phyloP scores from a whole-genome alignment of 1,140 invertebrate genomes.

The Pseudobourletiella spinata region DNA sequence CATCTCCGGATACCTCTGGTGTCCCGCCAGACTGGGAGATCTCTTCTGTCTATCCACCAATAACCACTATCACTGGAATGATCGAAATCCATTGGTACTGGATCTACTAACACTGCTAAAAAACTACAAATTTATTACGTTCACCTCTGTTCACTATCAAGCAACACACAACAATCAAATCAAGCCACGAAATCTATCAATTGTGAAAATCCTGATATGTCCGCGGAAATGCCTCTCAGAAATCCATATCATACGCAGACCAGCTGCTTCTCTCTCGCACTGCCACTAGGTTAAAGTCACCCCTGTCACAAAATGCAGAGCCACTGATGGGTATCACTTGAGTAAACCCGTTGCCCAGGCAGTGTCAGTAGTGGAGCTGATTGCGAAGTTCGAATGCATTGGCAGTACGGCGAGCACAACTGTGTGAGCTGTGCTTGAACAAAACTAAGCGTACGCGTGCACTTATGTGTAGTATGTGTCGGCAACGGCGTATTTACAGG shows the following conservation, averaged over 20 bases:
- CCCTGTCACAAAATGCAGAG: too few relatives aligned
- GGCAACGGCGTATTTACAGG: background rate
- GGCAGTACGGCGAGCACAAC: background rate
- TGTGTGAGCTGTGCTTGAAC: background rate
- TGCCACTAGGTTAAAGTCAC: too few relatives aligned
- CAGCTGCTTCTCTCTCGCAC: too few relatives aligned
- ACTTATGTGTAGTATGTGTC: background rate
- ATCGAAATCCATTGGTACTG: background rate
- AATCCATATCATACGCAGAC: too few relatives aligned
- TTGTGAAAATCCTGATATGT: too few relatives aligned
- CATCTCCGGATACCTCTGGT: too few relatives aligned
- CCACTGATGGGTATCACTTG: background rate
- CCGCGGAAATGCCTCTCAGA: too few relatives aligned
- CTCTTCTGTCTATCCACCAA: background rate
- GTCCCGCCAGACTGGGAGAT: too few relatives aligned
- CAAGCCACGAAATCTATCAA: too few relatives aligned
- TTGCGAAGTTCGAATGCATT: background rate
- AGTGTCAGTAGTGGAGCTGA: background rate
- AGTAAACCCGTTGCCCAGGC: background rate
- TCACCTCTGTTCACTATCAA: too few relatives aligned
- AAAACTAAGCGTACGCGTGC: background rate
- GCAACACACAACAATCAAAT: too few relatives aligned
- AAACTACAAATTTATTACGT: background rate
- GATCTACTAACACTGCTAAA: background rate
- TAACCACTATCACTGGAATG: background rate